Evolutionary conservation across 2,113 vertebrate genomes (phyloP).

Genomic region (Xiphophorus maculatus): DNA sequence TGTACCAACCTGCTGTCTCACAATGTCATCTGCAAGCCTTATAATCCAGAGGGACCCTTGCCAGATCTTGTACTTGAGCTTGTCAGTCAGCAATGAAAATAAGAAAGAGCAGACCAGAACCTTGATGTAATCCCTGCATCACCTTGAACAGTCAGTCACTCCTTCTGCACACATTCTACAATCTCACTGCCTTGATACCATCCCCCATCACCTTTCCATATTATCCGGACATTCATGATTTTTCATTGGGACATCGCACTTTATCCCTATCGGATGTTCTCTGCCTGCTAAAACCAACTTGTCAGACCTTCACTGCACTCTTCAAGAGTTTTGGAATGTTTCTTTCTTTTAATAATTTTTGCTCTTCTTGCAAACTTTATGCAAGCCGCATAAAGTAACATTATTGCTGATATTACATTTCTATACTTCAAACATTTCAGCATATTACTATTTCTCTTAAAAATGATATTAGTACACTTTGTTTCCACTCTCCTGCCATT

Average conservation of each 20-base stretch:
- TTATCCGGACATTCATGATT: background rate
- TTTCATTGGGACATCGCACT: background rate
- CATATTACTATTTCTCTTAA: background rate
- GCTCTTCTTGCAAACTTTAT: background rate
- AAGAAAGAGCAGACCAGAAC: background rate
- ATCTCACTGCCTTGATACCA: background rate
- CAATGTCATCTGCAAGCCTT: background rate
- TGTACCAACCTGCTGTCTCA: background rate
- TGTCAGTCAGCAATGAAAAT: background rate
- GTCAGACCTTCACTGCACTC: background rate
- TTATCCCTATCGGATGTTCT: background rate
- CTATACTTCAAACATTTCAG: background rate
- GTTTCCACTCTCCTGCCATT: background rate
- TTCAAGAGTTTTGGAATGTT: background rate
- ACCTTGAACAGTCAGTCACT: conserved; percentile 11
- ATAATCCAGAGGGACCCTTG: background rate
- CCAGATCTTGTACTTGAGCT: background rate
- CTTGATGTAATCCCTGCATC: background rate
- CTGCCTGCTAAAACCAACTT: background rate
- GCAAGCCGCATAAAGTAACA: background rate
- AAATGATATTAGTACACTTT: background rate
- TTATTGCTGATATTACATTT: background rate
- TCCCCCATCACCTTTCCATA: background rate
- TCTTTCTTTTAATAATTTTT: background rate
- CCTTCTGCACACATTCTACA: background rate